Evolutionary conservation across 1,140 invertebrate species (phyloP).

Genomic region (Ptiloglossa arizonensis): DNA sequence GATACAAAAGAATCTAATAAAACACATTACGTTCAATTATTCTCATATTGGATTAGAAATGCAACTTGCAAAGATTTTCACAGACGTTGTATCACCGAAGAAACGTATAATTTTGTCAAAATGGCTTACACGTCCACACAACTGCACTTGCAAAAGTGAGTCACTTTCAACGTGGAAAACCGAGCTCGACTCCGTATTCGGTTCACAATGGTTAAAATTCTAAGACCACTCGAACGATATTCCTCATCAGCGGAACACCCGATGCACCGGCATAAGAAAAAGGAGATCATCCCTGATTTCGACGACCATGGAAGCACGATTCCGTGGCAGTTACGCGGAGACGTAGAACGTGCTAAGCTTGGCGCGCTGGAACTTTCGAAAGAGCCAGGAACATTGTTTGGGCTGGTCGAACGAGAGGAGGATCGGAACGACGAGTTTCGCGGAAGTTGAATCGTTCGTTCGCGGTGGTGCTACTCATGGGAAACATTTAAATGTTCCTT

Average conservation of each 20-base stretch:
- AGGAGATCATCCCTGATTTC: not conserved
- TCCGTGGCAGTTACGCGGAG: not conserved
- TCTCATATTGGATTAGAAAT: too few relatives aligned
- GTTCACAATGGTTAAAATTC: not conserved
- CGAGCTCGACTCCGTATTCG: too few relatives aligned
- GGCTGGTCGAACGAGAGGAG: not conserved
- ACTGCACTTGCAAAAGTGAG: too few relatives aligned
- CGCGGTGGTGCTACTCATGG: slow-evolving; percentile 22
- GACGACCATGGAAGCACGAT: not conserved
- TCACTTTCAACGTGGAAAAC: too few relatives aligned
- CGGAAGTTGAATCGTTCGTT: slow-evolving; percentile 34
- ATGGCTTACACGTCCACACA: too few relatives aligned
- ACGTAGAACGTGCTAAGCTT: not conserved
- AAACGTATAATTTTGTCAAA: too few relatives aligned
- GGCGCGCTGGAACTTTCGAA: slow-evolving; percentile 17
- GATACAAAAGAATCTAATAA: too few relatives aligned
- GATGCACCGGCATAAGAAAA: not conserved
- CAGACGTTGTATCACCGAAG: not conserved
- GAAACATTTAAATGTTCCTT: slow-evolving; percentile 39
- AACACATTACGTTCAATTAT: too few relatives aligned
- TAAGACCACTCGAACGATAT: not conserved
- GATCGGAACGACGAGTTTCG: slow-evolving; percentile 24
- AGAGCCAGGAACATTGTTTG: slow-evolving; percentile 33
- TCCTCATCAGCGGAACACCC: not conserved
- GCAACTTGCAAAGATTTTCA: not conserved